A percentile compares a stretch with the other conserved stretches of the same genome.
Evolutionary conservation across 1,140 invertebrate species (phyloP).

Genomic region (Ditylenchus dipsaci): DNA sequence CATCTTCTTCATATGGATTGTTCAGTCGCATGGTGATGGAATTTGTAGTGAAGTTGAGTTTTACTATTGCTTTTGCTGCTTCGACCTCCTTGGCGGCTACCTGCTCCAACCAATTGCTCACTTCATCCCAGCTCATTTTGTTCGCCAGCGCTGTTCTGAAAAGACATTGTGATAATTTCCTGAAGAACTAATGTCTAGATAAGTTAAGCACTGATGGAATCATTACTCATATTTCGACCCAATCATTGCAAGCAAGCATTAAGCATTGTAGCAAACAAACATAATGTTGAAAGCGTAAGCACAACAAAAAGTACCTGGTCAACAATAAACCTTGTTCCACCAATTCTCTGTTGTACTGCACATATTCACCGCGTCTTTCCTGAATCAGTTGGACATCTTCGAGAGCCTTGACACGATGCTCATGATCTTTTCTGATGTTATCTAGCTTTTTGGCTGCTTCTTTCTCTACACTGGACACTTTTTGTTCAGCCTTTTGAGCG

Average conservation of each 20-base stretch:
- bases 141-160: constrained; percentile 82
- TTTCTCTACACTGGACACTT: constrained; percentile 36
- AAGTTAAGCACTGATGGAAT: too few relatives aligned
- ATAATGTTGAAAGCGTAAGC: too few relatives aligned
- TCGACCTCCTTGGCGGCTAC: constrained; percentile 75
- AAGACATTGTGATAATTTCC: too few relatives aligned
- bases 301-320: constrained; percentile 15
- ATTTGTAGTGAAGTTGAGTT: constrained; percentile 83
- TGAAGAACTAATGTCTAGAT: too few relatives aligned
- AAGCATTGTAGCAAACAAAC: too few relatives aligned
- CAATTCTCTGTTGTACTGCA: constrained; percentile 78
- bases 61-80: constrained; percentile 75
- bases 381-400: constrained; percentile 66
- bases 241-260: too few relatives aligned
- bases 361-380: constrained; percentile 71
- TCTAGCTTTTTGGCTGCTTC: constrained; percentile 66
- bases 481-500: constrained; percentile 84
- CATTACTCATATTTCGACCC: too few relatives aligned
- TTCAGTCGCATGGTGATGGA: constrained; percentile 72
- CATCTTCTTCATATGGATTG: constrained; percentile 59
- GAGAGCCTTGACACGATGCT: constrained; percentile 74
- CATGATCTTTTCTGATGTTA: constrained; percentile 89
- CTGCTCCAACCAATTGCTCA: constrained; percentile 76
- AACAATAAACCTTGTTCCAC: constrained; percentile 58
- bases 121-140: constrained; percentile 88